These are phyloP conservation scores for Eupithecia abbreviata DNA, from an alignment of 2,888 invertebrate species.

Conservation along the genomic window DNA sequence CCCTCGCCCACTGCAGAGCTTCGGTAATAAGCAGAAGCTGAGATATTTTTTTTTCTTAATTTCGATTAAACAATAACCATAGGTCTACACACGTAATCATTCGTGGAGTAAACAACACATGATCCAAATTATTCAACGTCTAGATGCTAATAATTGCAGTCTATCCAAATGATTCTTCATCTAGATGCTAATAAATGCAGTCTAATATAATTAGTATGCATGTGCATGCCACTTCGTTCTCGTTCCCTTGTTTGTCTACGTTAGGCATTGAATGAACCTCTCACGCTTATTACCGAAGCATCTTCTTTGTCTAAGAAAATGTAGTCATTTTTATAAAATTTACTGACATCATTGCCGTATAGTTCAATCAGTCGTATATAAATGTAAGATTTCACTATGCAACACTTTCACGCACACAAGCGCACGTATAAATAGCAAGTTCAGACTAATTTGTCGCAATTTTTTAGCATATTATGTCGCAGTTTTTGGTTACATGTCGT, in stretches of 20 bases:
- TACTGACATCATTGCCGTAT: too few species aligned
- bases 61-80: background rate
- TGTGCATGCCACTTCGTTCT: background rate
- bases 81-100: background rate
- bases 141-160: background rate
- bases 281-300: background rate
- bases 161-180: background rate
- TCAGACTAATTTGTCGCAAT: too few species aligned
- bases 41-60: background rate
- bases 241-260: background rate
- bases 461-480: too few species aligned
- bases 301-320: constrained; percentile 1
- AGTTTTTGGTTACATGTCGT: too few species aligned
- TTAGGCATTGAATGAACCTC: background rate
- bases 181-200: background rate
- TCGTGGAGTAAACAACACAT: background rate
- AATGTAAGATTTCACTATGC: too few species aligned
- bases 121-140: background rate
- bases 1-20: background rate
- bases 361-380: too few species aligned
- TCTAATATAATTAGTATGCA: constrained; percentile 2
- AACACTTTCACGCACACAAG: too few species aligned
- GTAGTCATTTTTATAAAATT: background rate
- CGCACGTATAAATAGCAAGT: too few species aligned
- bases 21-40: background rate